A percentile compares a stretch with the other conserved stretches of the same genome.
Evolutionary conservation across 2,888 invertebrate genomes (phyloP).

Genomic region (Patella caerulea): DNA sequence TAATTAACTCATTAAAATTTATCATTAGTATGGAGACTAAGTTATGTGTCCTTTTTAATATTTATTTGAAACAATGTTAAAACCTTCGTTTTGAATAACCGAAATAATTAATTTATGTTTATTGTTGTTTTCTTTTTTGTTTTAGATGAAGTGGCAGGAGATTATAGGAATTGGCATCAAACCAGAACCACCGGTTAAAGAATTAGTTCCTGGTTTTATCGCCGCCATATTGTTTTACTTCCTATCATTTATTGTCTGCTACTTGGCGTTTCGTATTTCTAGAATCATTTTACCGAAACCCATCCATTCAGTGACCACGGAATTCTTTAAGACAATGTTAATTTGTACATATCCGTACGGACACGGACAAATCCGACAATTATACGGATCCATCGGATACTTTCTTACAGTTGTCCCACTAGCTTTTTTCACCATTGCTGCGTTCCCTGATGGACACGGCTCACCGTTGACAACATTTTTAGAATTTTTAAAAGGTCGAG

Average conservation of each 20-base stretch:
- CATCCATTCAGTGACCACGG: slow-evolving; percentile 39
- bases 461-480: slow-evolving; percentile 42
- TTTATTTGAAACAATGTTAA: no score
- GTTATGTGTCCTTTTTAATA: no score
- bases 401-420: slow-evolving; percentile 42
- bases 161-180: no score
- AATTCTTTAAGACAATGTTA: slow-evolving; percentile 48
- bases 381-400: slow-evolving; percentile 45
- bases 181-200: no score
- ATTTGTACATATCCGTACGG: slow-evolving; percentile 50
- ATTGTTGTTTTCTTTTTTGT: no score
- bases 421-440: slow-evolving; percentile 29
- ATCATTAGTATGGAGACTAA: no score
- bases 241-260: slow-evolving; percentile 38
- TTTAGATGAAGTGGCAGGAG: no score
- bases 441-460: slow-evolving; percentile 41
- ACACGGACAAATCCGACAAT: slow-evolving; percentile 45
- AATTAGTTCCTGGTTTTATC: slow-evolving; percentile 30
- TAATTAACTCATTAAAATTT: no score
- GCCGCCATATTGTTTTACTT: slow-evolving; percentile 41
- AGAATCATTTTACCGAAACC: slow-evolving; percentile 37
- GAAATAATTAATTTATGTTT: no score
- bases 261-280: slow-evolving; percentile 36
- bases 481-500: slow-evolving; percentile 34
- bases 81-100: no score